Percentiles rank a stretch among this genome's conserved stretches.
These are phyloP conservation scores for Trididemnum miniatum DNA, from an alignment of 23 tunicate genomes.

Conservation along the genomic window DNA sequence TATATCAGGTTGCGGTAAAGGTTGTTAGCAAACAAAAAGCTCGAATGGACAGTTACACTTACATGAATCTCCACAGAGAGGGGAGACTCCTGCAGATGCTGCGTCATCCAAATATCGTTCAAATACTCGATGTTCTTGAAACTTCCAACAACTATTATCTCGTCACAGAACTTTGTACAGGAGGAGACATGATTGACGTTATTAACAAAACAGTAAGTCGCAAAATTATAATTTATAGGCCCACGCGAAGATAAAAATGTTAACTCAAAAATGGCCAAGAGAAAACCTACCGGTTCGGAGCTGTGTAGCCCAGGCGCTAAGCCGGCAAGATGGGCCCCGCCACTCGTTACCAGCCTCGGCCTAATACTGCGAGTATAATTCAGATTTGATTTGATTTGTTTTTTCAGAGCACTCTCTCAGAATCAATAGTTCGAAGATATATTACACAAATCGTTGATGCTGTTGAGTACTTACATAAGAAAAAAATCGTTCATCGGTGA, in stretches of 20 bases:
- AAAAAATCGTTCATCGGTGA: constrained; percentile 92
- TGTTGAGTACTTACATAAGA: constrained; percentile 77
- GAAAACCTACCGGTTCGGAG: no score
- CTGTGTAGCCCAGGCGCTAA: no score
- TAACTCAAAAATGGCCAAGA: no score
- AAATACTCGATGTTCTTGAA: constrained; percentile 89
- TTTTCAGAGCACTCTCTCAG: constrained; percentile 78
- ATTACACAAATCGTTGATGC: constrained; percentile 80
- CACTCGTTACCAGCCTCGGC: no score
- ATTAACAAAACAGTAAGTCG: constrained; percentile 66
- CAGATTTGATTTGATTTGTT: no score
- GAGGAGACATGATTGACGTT: constrained; percentile 93
- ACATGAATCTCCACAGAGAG: constrained; percentile 91
- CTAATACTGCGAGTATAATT: no score
- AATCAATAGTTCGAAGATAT: constrained; percentile 65
- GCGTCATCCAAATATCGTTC: constrained; percentile 81
- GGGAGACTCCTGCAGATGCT: constrained; percentile 87
- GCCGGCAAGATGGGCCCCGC: no score
- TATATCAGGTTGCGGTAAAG: constrained; percentile 91
- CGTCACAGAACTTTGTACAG: constrained; percentile 89
- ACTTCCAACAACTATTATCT: constrained; percentile 97
- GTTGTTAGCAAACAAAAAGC: constrained; percentile 86
- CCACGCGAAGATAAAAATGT: no score
- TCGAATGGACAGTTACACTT: constrained; percentile 84
- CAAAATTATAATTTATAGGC: no score